phyloP scores from a whole-genome alignment of 2,888 invertebrate genomes.

The Brassicogethes aeneus region DNA sequence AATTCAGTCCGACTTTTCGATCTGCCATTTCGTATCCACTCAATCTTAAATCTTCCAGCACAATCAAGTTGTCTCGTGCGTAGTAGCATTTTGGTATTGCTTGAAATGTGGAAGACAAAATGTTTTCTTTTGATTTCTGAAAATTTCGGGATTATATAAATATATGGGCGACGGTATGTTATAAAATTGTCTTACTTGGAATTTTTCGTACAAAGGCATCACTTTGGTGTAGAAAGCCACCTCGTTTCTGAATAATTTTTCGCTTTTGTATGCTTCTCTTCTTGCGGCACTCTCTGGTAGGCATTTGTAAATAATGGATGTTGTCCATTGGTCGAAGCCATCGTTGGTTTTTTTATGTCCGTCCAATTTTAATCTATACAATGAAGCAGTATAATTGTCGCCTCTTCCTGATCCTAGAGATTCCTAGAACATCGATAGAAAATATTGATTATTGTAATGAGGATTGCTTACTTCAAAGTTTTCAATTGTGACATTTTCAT shows the following conservation, averaged over 20 bases:
- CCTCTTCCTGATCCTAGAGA: conserved; percentile 63
- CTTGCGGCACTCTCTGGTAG: conserved; percentile 54
- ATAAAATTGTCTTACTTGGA: conserved; percentile 39
- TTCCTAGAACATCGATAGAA: conserved; percentile 41
- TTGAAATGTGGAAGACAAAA: conserved; percentile 19
- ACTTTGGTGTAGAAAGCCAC: conserved; percentile 63
- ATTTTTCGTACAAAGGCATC: conserved; percentile 54
- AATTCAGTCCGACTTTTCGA: conserved; percentile 50
- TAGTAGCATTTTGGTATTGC: conserved; percentile 53
- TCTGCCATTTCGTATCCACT: conserved; percentile 57
- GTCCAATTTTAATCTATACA: conserved; percentile 55
- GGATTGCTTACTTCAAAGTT: conserved; percentile 5
- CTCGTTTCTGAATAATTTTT: conserved; percentile 60
- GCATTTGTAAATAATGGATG: conserved; percentile 61
- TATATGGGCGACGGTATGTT: not conserved
- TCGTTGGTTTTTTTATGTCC: conserved; percentile 42
- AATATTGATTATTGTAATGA: not conserved
- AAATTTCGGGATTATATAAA: no score
- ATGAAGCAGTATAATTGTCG: conserved; percentile 66
- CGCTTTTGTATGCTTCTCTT: conserved; percentile 63
- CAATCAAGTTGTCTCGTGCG: conserved; percentile 47
- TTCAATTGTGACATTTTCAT: conserved; percentile 2
- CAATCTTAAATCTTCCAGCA: conserved; percentile 51
- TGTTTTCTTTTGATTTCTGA: no score
- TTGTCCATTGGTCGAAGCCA: conserved; percentile 49